These are phyloP conservation scores for Mesitornis unicolor DNA, from an alignment of 2,113 vertebrate genomes.

Conservation along the genomic window DNA sequence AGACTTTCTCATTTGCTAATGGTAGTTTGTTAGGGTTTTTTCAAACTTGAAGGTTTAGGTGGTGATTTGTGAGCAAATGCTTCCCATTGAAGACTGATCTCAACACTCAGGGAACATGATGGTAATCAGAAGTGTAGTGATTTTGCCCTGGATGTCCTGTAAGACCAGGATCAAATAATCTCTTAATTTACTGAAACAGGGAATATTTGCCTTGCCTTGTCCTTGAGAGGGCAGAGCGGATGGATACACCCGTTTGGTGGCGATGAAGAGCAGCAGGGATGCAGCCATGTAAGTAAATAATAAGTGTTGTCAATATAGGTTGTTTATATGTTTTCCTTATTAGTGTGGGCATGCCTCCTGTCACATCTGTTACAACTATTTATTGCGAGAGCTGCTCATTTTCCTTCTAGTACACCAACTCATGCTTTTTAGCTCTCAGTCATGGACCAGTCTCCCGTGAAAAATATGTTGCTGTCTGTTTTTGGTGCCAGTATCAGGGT, in stretches of 20 bases:
- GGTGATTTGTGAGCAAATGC: neutral
- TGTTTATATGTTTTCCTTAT: neutral
- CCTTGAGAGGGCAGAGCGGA: neutral
- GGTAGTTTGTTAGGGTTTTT: neutral
- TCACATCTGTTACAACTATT: neutral
- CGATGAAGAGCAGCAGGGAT: neutral
- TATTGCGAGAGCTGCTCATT: neutral
- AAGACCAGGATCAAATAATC: neutral
- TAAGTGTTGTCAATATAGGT: neutral
- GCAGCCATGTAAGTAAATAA: neutral
- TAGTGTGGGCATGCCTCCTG: neutral
- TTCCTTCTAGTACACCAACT: neutral
- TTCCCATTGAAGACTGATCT: neutral
- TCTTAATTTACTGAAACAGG: neutral
- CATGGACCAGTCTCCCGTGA: neutral
- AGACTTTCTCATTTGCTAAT: neutral
- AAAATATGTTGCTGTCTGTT: neutral
- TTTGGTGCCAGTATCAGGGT: neutral
- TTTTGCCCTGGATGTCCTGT: neutral
- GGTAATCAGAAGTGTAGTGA: neutral
- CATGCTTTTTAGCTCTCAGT: neutral
- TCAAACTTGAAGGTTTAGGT: neutral
- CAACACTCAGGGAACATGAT: too few relatives aligned
- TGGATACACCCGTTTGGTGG: neutral
- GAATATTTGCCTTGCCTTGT: neutral